A percentile compares a stretch with the other conserved stretches of the same genome.
Evolutionary conservation across 2,888 invertebrate genomes (phyloP).

Genomic region (Hemicrepidius hirtus): DNA sequence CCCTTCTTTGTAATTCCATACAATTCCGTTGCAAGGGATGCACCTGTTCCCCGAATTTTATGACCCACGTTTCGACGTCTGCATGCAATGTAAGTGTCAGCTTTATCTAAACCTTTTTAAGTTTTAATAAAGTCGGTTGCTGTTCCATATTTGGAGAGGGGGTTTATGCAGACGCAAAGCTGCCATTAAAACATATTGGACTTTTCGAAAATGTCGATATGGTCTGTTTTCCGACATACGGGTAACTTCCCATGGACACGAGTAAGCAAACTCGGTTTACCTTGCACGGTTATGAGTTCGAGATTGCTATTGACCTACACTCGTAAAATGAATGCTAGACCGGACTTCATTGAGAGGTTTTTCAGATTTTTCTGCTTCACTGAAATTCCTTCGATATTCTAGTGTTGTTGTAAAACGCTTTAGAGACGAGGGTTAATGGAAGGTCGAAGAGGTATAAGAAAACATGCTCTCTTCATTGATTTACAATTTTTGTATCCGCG

Average conservation of each 20-base stretch:
- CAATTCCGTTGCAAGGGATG: conserved; percentile 42
- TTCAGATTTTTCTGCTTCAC: conserved; percentile 1
- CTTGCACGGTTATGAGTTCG: conserved; percentile 42
- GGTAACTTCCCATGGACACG: conserved; percentile 31
- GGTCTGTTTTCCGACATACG: conserved; percentile 24
- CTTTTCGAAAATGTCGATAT: conserved; percentile 9
- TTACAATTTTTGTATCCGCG: too few species aligned
- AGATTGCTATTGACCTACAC: conserved; percentile 43
- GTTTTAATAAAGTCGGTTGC: conserved; percentile 42
- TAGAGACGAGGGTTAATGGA: not conserved
- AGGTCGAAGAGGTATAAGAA: not conserved
- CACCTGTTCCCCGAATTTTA: conserved; percentile 41
- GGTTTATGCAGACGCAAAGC: conserved; percentile 15
- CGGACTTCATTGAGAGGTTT: conserved; percentile 12
- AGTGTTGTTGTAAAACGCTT: conserved; percentile 7
- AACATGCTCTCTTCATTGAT: too few species aligned
- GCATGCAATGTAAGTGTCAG: not conserved
- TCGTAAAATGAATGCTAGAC: conserved; percentile 27
- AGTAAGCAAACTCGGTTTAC: conserved; percentile 39
- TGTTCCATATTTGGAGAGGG: conserved; percentile 24
- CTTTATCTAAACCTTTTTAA: conserved; percentile 38
- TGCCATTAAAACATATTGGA: conserved; percentile 35
- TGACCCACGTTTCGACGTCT: conserved; percentile 13
- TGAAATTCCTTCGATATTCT: conserved; percentile 11
- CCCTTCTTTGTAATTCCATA: conserved; percentile 39